Conservation (phyloP, 1,140 invertebrate species). For the Scaptomyza pallida region DNA sequence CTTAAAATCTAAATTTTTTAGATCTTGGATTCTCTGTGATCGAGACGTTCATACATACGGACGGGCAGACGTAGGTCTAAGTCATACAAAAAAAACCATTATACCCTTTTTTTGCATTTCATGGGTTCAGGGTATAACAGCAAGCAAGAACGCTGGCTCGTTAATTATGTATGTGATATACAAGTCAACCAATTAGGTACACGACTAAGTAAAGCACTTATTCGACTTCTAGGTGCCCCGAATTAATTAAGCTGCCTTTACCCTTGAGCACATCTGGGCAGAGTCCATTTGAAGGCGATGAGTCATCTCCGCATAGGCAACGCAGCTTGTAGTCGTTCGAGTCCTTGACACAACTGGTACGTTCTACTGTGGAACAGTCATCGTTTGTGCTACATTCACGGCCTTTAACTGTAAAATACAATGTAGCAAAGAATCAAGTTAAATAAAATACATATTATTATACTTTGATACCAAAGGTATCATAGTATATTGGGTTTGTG, state of each 20-base stretch:
- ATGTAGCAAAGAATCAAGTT: conserved; percentile 1
- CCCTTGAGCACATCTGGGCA: conserved; percentile 87
- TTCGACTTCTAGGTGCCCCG: conserved; percentile 11
- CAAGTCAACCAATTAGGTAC: conserved; percentile 34
- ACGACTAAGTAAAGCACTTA: conserved; percentile 1
- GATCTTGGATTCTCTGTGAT: too few relatives aligned
- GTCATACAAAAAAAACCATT: too few relatives aligned
- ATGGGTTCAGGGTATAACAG: too few relatives aligned
- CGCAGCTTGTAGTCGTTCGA: conserved; percentile 86
- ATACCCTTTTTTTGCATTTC: background rate
- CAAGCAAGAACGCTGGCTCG: conserved; percentile 4
- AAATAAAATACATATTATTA: too few relatives aligned
- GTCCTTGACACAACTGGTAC: conserved; percentile 87
- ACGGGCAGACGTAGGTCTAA: too few relatives aligned
- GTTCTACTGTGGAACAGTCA: conserved; percentile 87
- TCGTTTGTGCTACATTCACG: conserved; percentile 86
- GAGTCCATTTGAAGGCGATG: conserved; percentile 86
- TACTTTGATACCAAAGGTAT: too few relatives aligned
- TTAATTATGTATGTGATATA: conserved; percentile 40
- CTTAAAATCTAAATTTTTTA: too few relatives aligned
- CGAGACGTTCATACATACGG: too few relatives aligned
- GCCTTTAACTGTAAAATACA: conserved; percentile 83
- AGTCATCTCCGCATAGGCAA: conserved; percentile 88
- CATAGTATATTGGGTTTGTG: too few relatives aligned
- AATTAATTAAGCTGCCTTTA: conserved; percentile 39